Evolutionary conservation across 2,797 vertebrate species (phyloP).

Genomic region (Pampus argenteus): DNA sequence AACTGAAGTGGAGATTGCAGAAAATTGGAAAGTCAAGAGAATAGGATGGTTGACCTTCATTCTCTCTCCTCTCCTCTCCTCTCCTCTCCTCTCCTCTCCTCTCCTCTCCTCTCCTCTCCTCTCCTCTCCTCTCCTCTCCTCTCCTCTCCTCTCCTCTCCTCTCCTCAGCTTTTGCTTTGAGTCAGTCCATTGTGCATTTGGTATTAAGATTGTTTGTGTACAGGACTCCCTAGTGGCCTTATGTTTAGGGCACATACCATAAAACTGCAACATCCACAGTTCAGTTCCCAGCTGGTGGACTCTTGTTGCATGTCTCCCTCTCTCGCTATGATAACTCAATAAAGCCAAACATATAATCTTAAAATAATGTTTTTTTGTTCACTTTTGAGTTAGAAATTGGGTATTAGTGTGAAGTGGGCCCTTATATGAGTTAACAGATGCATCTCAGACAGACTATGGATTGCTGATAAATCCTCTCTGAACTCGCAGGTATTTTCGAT

Average conservation of each 20-base stretch:
- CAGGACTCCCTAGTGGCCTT: no score
- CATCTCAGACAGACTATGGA: conserved; percentile 28
- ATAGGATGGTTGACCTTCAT: conserved; percentile 48
- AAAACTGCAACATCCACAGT: no score
- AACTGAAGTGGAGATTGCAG: conserved; percentile 32
- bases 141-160: no score
- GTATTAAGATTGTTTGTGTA: not conserved
- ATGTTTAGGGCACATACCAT: no score
- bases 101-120: no score
- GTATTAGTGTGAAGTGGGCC: conserved; percentile 7
- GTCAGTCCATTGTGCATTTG: not conserved
- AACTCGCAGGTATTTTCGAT: conserved; percentile 54
- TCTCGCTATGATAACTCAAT: no score
- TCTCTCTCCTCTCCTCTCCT: not conserved
- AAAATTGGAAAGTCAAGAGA: conserved; percentile 29
- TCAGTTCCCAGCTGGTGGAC: no score
- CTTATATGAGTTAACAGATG: not conserved
- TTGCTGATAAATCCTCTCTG: conserved; percentile 10
- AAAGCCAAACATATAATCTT: no score
- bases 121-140: no score
- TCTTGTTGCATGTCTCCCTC: no score
- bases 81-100: not conserved
- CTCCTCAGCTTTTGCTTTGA: not conserved
- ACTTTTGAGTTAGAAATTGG: conserved; percentile 18
- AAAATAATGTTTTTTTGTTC: no score